These are phyloP conservation scores for Cynaeus angustus DNA, from an alignment of 2,888 invertebrate species.

Conservation along the genomic window DNA sequence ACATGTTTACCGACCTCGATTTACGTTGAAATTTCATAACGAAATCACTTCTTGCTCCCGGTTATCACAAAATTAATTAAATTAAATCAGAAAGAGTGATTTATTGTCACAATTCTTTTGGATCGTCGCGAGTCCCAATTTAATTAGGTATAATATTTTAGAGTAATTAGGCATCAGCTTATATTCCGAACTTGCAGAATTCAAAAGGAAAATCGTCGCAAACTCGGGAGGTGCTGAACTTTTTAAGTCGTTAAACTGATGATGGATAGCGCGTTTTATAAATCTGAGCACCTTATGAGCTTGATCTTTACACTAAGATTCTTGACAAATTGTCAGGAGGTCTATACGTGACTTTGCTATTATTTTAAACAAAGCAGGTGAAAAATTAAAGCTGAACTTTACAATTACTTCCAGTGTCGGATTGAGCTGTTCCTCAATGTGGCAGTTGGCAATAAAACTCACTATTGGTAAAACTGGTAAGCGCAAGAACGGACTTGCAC, in stretches of 20 bases:
- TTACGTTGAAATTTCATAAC: conserved; percentile 13
- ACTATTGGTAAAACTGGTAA: conserved; percentile 28
- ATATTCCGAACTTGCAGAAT: conserved; percentile 11
- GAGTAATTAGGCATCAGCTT: conserved; percentile 37
- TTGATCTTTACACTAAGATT: conserved; percentile 40
- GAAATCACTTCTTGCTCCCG: conserved; percentile 16
- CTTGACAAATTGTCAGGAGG: conserved; percentile 40
- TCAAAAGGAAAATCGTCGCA: conserved; percentile 17
- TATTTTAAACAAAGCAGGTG: conserved; percentile 24
- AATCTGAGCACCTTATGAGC: conserved; percentile 42
- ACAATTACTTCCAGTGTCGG: neutral
- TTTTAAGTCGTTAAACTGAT: conserved; percentile 37
- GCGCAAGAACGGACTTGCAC: conserved; percentile 18
- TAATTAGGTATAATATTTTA: conserved; percentile 33
- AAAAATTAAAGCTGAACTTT: conserved; percentile 22
- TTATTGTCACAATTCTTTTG: conserved; percentile 28
- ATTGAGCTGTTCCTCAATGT: conserved; percentile 16
- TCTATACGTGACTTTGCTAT: conserved; percentile 30
- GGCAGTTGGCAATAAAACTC: conserved; percentile 21
- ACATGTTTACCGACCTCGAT: conserved; percentile 14
- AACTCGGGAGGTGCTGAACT: conserved; percentile 37
- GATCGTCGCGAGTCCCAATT: conserved; percentile 15
- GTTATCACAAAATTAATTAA: conserved; percentile 30
- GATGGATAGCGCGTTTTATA: conserved; percentile 40
- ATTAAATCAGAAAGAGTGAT: conserved; percentile 34